Evolutionary conservation across 2,797 vertebrate genomes (phyloP), one percentile per base, ranked within the genome.

Genomic region (Loris lydekkerianus): DNA sequence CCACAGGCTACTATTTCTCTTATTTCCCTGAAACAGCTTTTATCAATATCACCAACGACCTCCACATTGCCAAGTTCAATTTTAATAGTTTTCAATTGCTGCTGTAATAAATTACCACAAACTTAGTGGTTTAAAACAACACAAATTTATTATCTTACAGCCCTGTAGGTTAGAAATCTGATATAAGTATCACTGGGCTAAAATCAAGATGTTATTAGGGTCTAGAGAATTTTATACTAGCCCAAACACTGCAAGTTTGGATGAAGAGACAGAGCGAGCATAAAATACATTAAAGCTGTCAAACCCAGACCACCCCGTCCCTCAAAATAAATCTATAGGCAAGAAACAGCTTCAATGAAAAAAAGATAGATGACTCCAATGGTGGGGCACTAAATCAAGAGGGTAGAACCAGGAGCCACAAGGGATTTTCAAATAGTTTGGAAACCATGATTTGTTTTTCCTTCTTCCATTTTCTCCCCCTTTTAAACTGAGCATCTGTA

Each of bases 141-240:
- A 90, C 43, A 10, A 15, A 88, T 69, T 10, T 82, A 70, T 37
- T 83, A 53, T 53, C 43, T 83, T 18, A 87, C 8, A 53, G 10
- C 8, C 34, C 46, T 80, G 23, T 37, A 73, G 11, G 3, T 63
- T 49, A 82, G n/a, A 95, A 69, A 23, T 76, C 14, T 77, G 13
- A 25, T 56, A 20, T 77, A 25, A 6, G 58, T 63, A 72, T 80
- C 73, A 46, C 40, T 58, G 27, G 17, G 21, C 58, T 81, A 86
- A 91, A 82, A 70, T 58, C 75, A 89, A 88, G 31, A 80, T 76
- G 14, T 10, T 31, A 20, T 60, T 73, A 53, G 25, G 56, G 49
- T 89, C 75, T 72, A 84, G 58, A 95, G 25, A 92, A 49, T 53
- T 75, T 93, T 72, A 43, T 56, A 46, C 10, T 49, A 85, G 27